These are phyloP conservation scores for Serripes groenlandicus DNA, from an alignment of 2,888 invertebrate genomes.

Conservation along the genomic window DNA sequence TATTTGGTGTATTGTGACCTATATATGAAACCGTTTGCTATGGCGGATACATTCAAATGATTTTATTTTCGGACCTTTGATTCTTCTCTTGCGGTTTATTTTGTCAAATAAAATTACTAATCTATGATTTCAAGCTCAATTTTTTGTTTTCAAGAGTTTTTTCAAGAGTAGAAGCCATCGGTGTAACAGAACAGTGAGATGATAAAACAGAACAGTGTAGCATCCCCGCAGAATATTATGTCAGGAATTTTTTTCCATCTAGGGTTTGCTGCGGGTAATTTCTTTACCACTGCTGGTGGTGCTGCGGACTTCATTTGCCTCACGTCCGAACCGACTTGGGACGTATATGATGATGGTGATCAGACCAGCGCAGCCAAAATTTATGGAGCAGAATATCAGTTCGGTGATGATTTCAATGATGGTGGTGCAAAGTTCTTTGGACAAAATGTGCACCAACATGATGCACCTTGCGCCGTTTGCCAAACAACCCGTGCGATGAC, in stretches of 20 bases:
- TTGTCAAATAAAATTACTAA: not conserved
- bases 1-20: too few species aligned
- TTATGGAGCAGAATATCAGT: slow-evolving; percentile 24
- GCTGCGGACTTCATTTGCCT: slow-evolving; percentile 28
- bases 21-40: too few species aligned
- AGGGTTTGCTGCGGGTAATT: slow-evolving; percentile 13
- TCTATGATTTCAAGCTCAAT: too few species aligned
- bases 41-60: too few species aligned
- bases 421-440: slow-evolving; percentile 22
- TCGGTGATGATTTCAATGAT: not conserved
- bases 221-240: too few species aligned
- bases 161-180: too few species aligned
- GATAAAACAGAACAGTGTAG: too few species aligned
- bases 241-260: too few species aligned
- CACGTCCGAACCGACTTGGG: slow-evolving; percentile 6
- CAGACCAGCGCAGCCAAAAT: not conserved
- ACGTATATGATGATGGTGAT: not conserved
- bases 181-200: too few species aligned
- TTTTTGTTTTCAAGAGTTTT: too few species aligned
- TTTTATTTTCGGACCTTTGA: too few species aligned
- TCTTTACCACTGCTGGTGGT: not conserved
- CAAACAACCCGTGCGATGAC: not conserved
- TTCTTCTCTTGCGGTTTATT: not conserved
- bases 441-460: not conserved
- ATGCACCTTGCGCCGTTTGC: slow-evolving; percentile 22